Conservation (phyloP, 2,888 invertebrate species). For the Callyntrura guangdongensis region DNA sequence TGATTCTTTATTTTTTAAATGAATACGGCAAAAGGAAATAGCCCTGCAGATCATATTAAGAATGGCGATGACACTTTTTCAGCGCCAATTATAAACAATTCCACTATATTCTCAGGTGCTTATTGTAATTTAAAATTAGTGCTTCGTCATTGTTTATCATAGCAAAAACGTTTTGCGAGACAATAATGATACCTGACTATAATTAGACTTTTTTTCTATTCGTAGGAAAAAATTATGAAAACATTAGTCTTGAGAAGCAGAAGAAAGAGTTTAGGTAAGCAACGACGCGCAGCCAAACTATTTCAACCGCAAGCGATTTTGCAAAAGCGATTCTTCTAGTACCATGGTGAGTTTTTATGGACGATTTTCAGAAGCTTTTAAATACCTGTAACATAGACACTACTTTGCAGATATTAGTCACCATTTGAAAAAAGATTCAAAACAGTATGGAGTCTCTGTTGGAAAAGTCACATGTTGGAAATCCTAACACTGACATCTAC, state of each 20-base stretch:
- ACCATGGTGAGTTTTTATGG: neutral
- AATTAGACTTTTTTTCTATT: too few relatives aligned
- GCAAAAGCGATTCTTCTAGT: neutral
- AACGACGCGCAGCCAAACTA: neutral
- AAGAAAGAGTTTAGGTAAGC: neutral
- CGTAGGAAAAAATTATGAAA: neutral
- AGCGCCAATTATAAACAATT: neutral
- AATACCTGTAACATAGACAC: slow-evolving; percentile 1
- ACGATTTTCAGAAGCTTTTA: neutral
- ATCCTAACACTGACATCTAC: neutral
- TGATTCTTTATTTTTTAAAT: too few relatives aligned
- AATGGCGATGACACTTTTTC: too few relatives aligned
- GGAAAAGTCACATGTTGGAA: neutral
- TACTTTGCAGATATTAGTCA: neutral
- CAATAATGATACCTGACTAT: neutral
- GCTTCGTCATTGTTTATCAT: too few relatives aligned
- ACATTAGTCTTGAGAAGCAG: neutral
- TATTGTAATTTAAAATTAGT: neutral
- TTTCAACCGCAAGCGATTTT: neutral
- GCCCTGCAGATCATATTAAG: too few relatives aligned
- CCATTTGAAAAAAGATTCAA: neutral
- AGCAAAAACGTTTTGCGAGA: too few relatives aligned
- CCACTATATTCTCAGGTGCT: neutral
- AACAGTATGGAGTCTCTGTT: too few relatives aligned
- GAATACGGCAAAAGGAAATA: too few relatives aligned